A percentile compares a stretch with the other conserved stretches of the same genome.
These are phyloP conservation scores for Phoenoteleia sp. DNA, from an alignment of 2,888 invertebrate species.

Conservation along the genomic window DNA sequence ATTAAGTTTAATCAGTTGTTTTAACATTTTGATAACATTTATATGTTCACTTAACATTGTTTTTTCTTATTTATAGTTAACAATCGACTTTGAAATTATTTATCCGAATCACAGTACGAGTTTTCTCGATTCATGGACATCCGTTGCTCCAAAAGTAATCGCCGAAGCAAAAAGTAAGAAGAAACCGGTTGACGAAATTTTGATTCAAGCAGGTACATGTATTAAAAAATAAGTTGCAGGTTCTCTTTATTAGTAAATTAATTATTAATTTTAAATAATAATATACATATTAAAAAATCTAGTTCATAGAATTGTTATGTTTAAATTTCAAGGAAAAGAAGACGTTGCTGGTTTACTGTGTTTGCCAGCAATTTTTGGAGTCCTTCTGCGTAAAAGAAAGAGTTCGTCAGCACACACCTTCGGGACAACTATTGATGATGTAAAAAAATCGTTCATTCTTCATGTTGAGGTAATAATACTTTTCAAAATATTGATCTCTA, in stretches of 20 bases:
- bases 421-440: background rate
- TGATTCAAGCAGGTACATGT: background rate
- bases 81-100: slow-evolving; percentile 4
- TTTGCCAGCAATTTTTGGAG: background rate
- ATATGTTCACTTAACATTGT: no score
- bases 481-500: background rate
- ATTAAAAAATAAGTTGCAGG: no score
- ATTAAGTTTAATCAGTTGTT: no score
- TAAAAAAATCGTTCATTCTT: background rate
- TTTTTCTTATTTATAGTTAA: background rate
- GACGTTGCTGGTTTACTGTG: background rate
- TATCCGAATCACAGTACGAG: background rate
- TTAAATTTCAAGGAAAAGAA: background rate
- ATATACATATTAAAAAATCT: no score
- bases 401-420: background rate
- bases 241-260: no score
- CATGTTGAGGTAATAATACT: background rate
- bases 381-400: background rate
- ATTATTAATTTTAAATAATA: background rate
- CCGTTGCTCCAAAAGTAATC: background rate
- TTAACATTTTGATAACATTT: no score
- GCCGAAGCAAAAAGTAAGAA: background rate
- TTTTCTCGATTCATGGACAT: background rate
- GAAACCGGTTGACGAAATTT: no score
- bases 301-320: no score